Conservation (phyloP, 2,888 invertebrate genomes). For the Diadromus collaris region DNA sequence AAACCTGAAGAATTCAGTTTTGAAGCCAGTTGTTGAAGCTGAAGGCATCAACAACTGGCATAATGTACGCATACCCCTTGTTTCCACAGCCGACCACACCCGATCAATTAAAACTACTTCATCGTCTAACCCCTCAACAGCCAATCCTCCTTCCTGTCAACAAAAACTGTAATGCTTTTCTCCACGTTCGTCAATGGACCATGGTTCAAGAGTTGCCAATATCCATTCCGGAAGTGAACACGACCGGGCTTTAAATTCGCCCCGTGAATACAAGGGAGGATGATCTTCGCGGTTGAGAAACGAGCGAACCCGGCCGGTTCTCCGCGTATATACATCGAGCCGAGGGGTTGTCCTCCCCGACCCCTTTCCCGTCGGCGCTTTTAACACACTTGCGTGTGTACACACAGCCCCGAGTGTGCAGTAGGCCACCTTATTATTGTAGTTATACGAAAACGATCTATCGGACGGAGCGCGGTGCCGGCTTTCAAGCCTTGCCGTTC, state of each 20-base stretch:
- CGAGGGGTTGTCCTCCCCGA: slow-evolving; percentile 41
- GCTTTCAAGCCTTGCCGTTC: slow-evolving; percentile 68
- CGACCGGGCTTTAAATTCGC: slow-evolving; percentile 24
- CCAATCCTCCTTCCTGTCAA: not conserved
- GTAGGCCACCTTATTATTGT: slow-evolving; percentile 52
- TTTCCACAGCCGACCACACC: not conserved
- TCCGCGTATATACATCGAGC: slow-evolving; percentile 18
- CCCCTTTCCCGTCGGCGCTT: slow-evolving; percentile 67
- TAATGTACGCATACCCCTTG: not conserved
- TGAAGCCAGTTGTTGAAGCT: no score
- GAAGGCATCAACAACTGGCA: no score
- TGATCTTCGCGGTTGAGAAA: slow-evolving; percentile 52
- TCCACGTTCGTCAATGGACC: slow-evolving; percentile 22
- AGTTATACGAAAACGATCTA: slow-evolving; percentile 69
- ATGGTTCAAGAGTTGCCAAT: slow-evolving; percentile 9
- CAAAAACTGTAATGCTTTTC: not conserved
- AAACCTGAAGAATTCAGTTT: no score
- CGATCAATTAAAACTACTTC: not conserved
- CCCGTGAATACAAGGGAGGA: slow-evolving; percentile 30
- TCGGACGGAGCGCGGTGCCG: slow-evolving; percentile 59
- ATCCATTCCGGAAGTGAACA: slow-evolving; percentile 48
- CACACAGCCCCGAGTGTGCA: slow-evolving; percentile 18
- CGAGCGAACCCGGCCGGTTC: slow-evolving; percentile 28
- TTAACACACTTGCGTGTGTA: slow-evolving; percentile 68
- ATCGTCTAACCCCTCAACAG: not conserved